These are phyloP conservation scores for Anabacerthia variegaticeps DNA, from an alignment of 2,797 vertebrate genomes.

Conservation along the genomic window DNA sequence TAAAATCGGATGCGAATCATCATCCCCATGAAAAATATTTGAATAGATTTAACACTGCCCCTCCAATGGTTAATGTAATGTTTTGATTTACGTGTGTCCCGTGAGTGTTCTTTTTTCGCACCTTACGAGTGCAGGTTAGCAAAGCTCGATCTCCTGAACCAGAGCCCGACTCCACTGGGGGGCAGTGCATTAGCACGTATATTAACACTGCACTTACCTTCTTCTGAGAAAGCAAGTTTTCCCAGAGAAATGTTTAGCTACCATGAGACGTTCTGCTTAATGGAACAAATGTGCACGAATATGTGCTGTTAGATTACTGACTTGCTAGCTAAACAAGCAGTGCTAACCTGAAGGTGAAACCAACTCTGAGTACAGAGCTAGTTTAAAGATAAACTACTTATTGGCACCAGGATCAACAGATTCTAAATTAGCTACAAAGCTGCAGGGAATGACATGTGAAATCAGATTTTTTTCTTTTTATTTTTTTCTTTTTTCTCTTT, in stretches of 20 bases:
- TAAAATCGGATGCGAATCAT: background rate
- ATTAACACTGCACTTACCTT: background rate
- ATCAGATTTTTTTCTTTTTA: background rate
- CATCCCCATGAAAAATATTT: background rate
- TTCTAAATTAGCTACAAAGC: slow-evolving; percentile 68
- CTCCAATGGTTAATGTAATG: background rate
- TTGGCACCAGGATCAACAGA: slow-evolving; percentile 67
- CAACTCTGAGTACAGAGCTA: background rate
- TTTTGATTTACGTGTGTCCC: background rate
- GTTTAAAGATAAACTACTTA: slow-evolving; percentile 54
- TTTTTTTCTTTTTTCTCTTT: too few relatives aligned
- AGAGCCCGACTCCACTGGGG: background rate
- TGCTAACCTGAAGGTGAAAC: background rate
- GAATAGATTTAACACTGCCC: background rate
- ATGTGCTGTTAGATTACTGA: background rate
- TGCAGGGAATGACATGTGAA: slow-evolving; percentile 45
- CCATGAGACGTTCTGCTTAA: background rate
- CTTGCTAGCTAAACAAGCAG: background rate
- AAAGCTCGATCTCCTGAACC: background rate
- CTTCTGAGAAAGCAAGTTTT: background rate
- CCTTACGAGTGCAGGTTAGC: background rate
- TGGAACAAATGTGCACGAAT: background rate
- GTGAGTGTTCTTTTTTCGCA: background rate
- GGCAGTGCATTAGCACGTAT: slow-evolving; percentile 27
- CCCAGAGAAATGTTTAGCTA: background rate